Percentiles rank a stretch among this genome's conserved stretches.
phyloP scores from a whole-genome alignment of 2,888 invertebrate species.

The Hoplodrina ambigua region DNA sequence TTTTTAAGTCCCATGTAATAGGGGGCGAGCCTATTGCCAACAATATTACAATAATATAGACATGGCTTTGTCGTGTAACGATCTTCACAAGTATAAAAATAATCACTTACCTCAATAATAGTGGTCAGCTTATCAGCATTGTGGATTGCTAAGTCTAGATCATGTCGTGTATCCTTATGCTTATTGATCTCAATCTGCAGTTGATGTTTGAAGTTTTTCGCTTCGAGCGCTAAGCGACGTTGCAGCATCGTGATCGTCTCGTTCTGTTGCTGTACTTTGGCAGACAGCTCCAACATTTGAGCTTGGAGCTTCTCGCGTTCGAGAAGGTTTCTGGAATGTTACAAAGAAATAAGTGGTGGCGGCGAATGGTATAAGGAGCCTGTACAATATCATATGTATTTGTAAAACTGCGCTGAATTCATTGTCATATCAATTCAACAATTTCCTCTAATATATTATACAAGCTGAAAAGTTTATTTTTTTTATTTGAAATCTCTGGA shows the following conservation, averaged over 20 bases:
- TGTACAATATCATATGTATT: too few relatives aligned
- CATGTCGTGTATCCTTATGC: slow-evolving; percentile 92
- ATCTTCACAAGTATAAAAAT: too few relatives aligned
- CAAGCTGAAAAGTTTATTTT: too few relatives aligned
- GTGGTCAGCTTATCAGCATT: slow-evolving; percentile 91
- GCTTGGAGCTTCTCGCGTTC: slow-evolving; percentile 94
- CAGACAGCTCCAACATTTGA: slow-evolving; percentile 90
- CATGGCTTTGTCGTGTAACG: too few relatives aligned
- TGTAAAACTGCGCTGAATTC: too few relatives aligned
- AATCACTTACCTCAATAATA: slow-evolving; percentile 88
- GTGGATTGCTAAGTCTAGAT: slow-evolving; percentile 91
- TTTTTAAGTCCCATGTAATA: too few relatives aligned
- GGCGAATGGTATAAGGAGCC: too few relatives aligned
- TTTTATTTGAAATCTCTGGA: too few relatives aligned
- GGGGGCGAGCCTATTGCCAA: too few relatives aligned
- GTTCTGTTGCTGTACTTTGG: slow-evolving; percentile 91
- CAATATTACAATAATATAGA: too few relatives aligned
- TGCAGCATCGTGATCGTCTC: slow-evolving; percentile 92
- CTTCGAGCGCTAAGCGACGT: slow-evolving; percentile 93
- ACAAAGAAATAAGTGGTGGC: background rate
- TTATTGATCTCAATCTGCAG: slow-evolving; percentile 92
- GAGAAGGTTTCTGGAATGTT: slow-evolving; percentile 90
- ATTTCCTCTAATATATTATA: too few relatives aligned
- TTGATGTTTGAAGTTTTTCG: slow-evolving; percentile 93
- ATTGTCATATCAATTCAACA: too few relatives aligned